Conservation (phyloP, 2,113 vertebrate genomes). For the Globicephala melas region DNA sequence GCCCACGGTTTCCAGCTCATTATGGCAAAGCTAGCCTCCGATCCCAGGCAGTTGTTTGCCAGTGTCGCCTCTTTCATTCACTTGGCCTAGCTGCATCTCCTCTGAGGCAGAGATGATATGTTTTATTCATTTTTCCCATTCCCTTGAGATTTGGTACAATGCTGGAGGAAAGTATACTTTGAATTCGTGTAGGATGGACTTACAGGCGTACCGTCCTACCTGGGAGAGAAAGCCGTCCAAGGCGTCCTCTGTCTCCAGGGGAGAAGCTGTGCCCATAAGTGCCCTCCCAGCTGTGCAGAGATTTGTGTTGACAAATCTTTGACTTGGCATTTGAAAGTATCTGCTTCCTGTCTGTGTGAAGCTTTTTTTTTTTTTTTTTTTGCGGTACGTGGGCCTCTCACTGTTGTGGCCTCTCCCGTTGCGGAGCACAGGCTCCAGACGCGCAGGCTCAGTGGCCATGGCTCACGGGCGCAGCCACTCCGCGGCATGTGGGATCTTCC, state of each 20-base stretch:
- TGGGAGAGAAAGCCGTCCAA: not conserved
- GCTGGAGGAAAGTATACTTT: not conserved
- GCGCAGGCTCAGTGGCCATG: too few relatives aligned
- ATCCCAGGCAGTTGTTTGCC: not conserved
- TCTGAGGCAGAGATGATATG: not conserved
- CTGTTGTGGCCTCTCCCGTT: too few relatives aligned
- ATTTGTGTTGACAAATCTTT: not conserved
- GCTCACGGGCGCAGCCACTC: too few relatives aligned
- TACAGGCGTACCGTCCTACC: not conserved
- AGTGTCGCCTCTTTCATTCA: not conserved
- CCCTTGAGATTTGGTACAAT: not conserved
- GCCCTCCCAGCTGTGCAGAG: not conserved
- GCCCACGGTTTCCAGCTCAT: not conserved
- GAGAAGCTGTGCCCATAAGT: not conserved
- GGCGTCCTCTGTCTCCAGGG: not conserved
- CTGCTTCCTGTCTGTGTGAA: conserved; percentile 15
- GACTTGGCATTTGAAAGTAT: not conserved
- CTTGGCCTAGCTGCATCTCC: not conserved
- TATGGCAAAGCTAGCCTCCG: not conserved
- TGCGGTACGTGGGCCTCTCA: too few relatives aligned
- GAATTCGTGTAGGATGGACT: not conserved
- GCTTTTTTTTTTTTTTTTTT: too few relatives aligned
- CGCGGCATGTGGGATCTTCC: too few relatives aligned
- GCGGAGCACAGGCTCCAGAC: too few relatives aligned
- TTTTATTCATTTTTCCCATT: not conserved